Evolutionary conservation across 2,888 invertebrate species (phyloP).

Genomic region (Pollenia angustigena): DNA sequence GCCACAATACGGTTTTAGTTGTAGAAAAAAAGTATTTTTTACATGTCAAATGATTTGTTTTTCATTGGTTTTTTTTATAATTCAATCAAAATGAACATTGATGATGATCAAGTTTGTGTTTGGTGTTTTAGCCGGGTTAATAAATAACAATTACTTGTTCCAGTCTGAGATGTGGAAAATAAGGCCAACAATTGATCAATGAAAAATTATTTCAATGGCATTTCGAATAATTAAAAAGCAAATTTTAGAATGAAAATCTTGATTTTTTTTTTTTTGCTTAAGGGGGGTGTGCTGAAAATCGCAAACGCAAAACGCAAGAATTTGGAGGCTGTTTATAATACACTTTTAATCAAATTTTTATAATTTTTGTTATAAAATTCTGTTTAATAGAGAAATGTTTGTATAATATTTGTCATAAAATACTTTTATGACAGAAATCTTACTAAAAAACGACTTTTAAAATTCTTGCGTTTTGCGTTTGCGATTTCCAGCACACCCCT

Average conservation of each 20-base stretch:
- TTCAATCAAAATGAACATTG: constrained; percentile 37
- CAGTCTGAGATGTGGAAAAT: background rate
- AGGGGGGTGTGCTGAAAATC: no score
- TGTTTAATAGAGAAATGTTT: no score
- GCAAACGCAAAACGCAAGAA: no score
- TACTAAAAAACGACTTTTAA: no score
- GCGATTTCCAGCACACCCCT: no score
- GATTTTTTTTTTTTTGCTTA: no score
- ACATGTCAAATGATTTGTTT: constrained; percentile 23
- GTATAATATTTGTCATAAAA: no score
- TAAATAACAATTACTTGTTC: constrained; percentile 36
- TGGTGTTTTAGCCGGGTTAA: constrained; percentile 32
- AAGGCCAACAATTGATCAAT: constrained; percentile 42
- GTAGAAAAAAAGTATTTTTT: constrained; percentile 21
- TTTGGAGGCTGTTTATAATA: no score
- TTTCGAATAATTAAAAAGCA: background rate
- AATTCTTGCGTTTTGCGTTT: no score
- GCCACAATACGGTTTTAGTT: constrained; percentile 58
- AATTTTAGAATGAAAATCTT: background rate
- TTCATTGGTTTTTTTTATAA: constrained; percentile 17
- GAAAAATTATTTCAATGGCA: constrained; percentile 34
- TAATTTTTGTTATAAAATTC: no score
- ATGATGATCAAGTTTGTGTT: constrained; percentile 37
- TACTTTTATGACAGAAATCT: no score
- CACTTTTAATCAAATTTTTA: no score